These are phyloP conservation scores for Olivierus martensii DNA, from an alignment of 1,140 invertebrate genomes.

Conservation along the genomic window DNA sequence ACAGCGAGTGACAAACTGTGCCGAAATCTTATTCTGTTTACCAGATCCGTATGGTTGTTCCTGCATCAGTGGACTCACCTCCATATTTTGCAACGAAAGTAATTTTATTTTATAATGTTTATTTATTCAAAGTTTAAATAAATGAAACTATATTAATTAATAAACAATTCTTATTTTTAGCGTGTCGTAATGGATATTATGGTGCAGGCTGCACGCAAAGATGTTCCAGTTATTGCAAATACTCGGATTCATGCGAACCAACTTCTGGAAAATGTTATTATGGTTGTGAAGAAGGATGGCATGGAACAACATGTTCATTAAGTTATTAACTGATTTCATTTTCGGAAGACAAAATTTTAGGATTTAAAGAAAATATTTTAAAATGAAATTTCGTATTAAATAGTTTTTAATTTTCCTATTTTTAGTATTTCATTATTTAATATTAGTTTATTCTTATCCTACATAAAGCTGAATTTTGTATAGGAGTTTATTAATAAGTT, in stretches of 20 bases:
- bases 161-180: not conserved
- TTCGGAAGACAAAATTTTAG: too few species aligned
- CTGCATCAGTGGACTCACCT: conserved; percentile 10
- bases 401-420: too few species aligned
- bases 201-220: conserved; percentile 11
- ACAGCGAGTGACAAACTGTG: not conserved
- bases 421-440: too few species aligned
- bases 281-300: conserved; percentile 1
- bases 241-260: not conserved
- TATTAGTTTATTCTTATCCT: too few species aligned
- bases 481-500: too few species aligned
- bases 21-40: conserved; percentile 7
- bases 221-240: not conserved
- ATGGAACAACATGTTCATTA: not conserved
- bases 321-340: too few species aligned
- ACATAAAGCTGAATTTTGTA: too few species aligned
- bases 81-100: conserved; percentile 5
- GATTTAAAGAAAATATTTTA: too few species aligned
- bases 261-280: not conserved
- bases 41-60: conserved; percentile 16
- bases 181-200: not conserved
- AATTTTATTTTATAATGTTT: not conserved
- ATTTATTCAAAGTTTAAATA: not conserved
- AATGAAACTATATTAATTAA: not conserved
- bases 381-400: too few species aligned